Base-by-base conservation (phyloP, 2,797 vertebrate species). In the Urophycis tenuis region DNA sequence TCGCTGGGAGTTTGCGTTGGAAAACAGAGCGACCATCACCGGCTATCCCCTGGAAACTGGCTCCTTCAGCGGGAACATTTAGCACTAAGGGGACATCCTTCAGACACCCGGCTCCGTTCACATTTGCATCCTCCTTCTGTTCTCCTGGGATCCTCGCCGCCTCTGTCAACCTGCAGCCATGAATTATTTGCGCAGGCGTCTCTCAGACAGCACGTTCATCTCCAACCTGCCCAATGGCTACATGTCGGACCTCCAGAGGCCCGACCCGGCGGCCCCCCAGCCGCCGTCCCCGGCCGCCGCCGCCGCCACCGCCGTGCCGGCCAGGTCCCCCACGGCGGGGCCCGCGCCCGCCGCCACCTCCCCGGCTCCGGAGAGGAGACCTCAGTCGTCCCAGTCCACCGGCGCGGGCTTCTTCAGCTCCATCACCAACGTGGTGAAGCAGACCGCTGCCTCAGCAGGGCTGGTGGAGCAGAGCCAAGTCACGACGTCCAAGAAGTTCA, bases 171-270 rank as follows among this genome's bases (percentile, higher is more conserved):
- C 81, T 29, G 81, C 83, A 91, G 93, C 93, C 92, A 98, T 98
- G 96, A 98, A 99, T 94, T 99, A 97, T 92, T 91, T 99, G 92
- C 94, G 96, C 83, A 95, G 97, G 76, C 95, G 96, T 88, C 95
- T 99, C 85, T 99, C 97, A 41, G 96, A 99, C 94, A 99, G 96
- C 95, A 99, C 95, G 81, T 98, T 99, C 90, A 97, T 99, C 90
- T 96, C 97, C 88, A 98, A 99, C 92, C 95, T 98, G 86, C 97
- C 97, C 87, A 97, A 98, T 89, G 97, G 97, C 89, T 99, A 99
- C 93, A 96, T 99, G 94, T 96, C 95, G 45, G 97, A 98, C 91
- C 94, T 98, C 87, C 97, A 98, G 93, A 95, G 96, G 91, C 94
- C 96, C 0, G 96, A 98, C 85, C 94, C 94, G 60, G 89, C 94